Evolutionary conservation across 1,140 invertebrate species (phyloP).

Genomic region (Cataglyphis hispanica): DNA sequence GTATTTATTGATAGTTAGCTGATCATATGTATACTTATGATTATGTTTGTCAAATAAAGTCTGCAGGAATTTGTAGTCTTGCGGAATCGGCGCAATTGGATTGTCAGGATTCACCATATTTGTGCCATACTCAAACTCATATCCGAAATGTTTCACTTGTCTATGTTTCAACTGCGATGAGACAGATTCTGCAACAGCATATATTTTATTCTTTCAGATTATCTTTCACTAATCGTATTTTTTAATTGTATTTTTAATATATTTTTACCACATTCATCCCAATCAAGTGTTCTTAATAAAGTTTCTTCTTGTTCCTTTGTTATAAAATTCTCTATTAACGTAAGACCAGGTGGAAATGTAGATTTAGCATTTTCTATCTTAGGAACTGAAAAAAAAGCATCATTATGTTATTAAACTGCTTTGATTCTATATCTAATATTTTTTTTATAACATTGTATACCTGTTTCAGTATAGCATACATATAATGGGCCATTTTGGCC

Average conservation of each 20-base stretch:
- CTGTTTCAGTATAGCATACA: conserved; percentile 88
- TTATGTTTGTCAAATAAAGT: conserved; percentile 87
- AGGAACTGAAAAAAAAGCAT: conserved; percentile 82
- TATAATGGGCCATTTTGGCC: conserved; percentile 88
- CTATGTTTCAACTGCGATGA: conserved; percentile 92
- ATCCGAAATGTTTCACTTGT: conserved; percentile 97
- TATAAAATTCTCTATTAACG: conserved; percentile 92
- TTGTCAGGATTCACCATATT: conserved; percentile 94
- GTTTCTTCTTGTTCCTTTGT: conserved; percentile 90
- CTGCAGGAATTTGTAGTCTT: conserved; percentile 90
- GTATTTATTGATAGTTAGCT: conserved; percentile 97
- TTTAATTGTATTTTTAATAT: neutral
- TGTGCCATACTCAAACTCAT: conserved; percentile 95
- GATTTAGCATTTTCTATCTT: conserved; percentile 74
- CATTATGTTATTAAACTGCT: neutral
- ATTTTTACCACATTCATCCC: conserved; percentile 83
- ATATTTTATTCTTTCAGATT: neutral
- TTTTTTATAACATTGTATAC: conserved; percentile 77
- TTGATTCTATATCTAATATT: neutral
- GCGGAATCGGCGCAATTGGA: conserved; percentile 91
- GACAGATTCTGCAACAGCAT: conserved; percentile 65
- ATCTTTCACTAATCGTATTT: neutral
- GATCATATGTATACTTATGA: conserved; percentile 91
- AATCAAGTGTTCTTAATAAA: conserved; percentile 89
- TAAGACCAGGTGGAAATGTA: conserved; percentile 90